These are phyloP conservation scores for Peucedramus taeniatus DNA, from an alignment of 2,113 vertebrate species.

Conservation along the genomic window DNA sequence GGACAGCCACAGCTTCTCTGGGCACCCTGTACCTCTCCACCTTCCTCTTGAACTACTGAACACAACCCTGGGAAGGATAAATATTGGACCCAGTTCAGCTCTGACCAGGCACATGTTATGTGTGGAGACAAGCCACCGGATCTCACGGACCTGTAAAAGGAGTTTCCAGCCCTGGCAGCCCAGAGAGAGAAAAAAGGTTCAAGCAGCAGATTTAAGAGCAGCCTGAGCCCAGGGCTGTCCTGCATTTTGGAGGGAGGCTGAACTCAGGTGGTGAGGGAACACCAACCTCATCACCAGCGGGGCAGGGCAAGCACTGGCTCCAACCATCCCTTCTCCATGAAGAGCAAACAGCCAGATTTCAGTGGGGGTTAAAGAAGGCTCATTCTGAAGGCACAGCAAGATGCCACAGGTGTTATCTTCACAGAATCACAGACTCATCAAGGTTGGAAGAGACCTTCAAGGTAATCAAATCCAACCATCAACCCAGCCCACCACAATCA, in stretches of 20 bases:
- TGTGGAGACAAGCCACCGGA: neutral
- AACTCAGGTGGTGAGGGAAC: neutral
- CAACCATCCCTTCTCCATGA: neutral
- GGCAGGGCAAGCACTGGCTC: neutral
- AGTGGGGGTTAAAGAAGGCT: neutral
- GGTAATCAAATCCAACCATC: rapidly evolving
- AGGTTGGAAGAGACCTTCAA: neutral
- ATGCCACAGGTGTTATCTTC: neutral
- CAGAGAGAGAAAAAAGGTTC: neutral
- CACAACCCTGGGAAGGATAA: neutral
- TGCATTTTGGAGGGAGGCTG: neutral
- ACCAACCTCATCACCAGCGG: rapidly evolving
- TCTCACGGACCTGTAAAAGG: neutral
- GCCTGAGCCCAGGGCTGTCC: neutral
- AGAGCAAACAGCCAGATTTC: neutral
- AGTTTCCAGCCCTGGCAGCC: neutral
- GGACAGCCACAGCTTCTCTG: neutral
- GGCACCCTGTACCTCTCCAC: neutral
- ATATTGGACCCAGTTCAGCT: neutral
- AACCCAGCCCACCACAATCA: neutral
- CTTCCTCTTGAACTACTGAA: neutral
- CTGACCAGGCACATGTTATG: neutral
- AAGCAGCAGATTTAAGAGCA: neutral
- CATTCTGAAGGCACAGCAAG: neutral
- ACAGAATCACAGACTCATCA: neutral